Evolutionary conservation across 2,113 vertebrate species (phyloP).

Genomic region (Gallinago undulata): DNA sequence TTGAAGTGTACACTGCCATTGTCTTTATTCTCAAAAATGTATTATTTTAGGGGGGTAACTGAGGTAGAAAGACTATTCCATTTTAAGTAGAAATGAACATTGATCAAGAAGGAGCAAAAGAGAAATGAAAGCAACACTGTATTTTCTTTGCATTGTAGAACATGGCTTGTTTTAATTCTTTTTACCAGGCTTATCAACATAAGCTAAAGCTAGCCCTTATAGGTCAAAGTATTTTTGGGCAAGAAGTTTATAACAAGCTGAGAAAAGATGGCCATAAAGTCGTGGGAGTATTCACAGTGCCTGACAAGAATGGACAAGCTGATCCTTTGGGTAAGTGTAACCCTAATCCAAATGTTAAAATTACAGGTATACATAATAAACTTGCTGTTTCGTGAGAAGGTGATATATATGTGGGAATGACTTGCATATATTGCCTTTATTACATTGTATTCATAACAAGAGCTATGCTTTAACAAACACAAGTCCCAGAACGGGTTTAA

Average conservation of each 20-base stretch:
- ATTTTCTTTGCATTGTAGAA: background rate
- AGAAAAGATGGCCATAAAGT: conserved; percentile 91
- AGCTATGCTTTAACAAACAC: background rate
- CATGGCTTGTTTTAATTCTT: background rate
- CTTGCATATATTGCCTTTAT: background rate
- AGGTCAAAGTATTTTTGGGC: conserved; percentile 96
- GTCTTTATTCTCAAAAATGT: background rate
- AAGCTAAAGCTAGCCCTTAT: conserved; percentile 94
- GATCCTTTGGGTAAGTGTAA: conserved; percentile 92
- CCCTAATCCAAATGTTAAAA: background rate
- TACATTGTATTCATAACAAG: background rate
- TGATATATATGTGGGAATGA: background rate
- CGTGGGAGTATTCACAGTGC: conserved; percentile 96
- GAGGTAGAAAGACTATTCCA: background rate
- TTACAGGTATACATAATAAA: background rate
- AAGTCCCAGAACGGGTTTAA: background rate
- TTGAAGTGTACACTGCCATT: background rate
- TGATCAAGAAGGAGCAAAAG: background rate
- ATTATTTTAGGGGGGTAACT: background rate
- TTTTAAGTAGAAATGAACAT: background rate
- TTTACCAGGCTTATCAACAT: conserved; percentile 83
- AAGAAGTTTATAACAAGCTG: conserved; percentile 92
- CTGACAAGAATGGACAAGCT: conserved; percentile 94
- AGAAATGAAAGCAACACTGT: background rate
- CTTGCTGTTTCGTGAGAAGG: background rate